Evolutionary conservation across 2,888 invertebrate genomes (phyloP), one percentile per base, ranked within the genome.

Genomic region (Piscicola geometra): DNA sequence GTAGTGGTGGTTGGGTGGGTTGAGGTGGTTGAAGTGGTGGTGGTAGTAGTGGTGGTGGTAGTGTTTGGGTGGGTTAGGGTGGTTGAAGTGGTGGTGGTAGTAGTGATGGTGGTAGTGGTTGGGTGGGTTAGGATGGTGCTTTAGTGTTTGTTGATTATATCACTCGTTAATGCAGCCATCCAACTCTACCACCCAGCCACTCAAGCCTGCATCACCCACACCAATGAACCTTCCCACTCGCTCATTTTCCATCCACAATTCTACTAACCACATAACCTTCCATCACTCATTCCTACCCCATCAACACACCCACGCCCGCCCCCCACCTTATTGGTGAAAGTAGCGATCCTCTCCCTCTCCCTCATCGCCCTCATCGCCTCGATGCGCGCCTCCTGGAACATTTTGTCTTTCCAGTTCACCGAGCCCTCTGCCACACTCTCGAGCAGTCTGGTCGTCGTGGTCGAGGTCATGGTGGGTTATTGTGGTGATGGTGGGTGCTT

Each of bases 351-450:
- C 33, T 73, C 73, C 30, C 73, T 30, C 30, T 73, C 73, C n/a
- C 73, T 56, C 73, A 73, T 73, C 9, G 64, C 35, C 35, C 36
- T 30, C 73, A 73, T 73, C n/a, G 77, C 80, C 47, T 79, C 79
- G 30, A 80, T 80, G 72, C 78, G 77, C 9, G 80, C 78, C 30
- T 66, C 41, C 75, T 79, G 78, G 72, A 79, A 79, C 47, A 78
- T 80, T 47, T 76, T 77, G 76, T 80, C 79, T 32, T 77, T 78
- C 78, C 78, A 80, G 76, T 80, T 79, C 69, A 80, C 69, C 41
- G 70, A 68, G 33, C 77, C 78, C 1, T 79, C 79, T 30, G 52
- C 32, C 33, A 80, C 33, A 33, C 60, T 77, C 76, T 80, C 80
- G 9, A 80, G 75, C 35, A 80, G 60, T 64, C 80, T 80, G 72